phyloP scores from a whole-genome alignment of 2,888 invertebrate species.

The Biston betularia region DNA sequence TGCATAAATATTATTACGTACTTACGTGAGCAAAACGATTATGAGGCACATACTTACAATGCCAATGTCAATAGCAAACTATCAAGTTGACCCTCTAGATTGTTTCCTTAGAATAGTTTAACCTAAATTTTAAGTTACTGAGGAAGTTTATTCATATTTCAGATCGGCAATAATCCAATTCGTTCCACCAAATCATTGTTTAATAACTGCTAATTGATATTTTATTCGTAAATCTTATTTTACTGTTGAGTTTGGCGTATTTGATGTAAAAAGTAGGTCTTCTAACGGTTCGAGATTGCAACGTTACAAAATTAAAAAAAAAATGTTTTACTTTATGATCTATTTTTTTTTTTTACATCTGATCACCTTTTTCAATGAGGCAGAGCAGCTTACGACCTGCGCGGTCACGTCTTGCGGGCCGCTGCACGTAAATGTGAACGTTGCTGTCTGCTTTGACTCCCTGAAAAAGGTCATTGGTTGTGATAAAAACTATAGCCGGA shows the following conservation, averaged over 20 bases:
- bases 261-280: constrained; percentile 36
- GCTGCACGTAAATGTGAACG: too few species aligned
- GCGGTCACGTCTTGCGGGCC: too few species aligned
- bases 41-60: constrained; percentile 1
- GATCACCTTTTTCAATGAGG: too few species aligned
- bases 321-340: not conserved
- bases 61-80: constrained; percentile 14
- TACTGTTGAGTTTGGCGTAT: constrained; percentile 39
- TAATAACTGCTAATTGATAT: constrained; percentile 35
- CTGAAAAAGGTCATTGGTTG: too few species aligned
- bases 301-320: not conserved
- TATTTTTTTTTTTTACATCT: too few species aligned
- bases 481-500: too few species aligned
- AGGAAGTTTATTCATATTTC: constrained; percentile 5
- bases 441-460: too few species aligned
- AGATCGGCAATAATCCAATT: constrained; percentile 30
- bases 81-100: constrained; percentile 1
- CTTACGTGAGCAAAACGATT: constrained; percentile 9
- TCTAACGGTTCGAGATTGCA: constrained; percentile 31
- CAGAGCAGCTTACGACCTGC: too few species aligned
- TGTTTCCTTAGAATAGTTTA: constrained; percentile 18
- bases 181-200: constrained; percentile 37
- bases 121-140: not conserved
- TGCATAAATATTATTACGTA: constrained; percentile 10
- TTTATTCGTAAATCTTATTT: constrained; percentile 39